Conservation (phyloP, 2,113 vertebrate species). For the Dasyurus viverrinus region DNA sequence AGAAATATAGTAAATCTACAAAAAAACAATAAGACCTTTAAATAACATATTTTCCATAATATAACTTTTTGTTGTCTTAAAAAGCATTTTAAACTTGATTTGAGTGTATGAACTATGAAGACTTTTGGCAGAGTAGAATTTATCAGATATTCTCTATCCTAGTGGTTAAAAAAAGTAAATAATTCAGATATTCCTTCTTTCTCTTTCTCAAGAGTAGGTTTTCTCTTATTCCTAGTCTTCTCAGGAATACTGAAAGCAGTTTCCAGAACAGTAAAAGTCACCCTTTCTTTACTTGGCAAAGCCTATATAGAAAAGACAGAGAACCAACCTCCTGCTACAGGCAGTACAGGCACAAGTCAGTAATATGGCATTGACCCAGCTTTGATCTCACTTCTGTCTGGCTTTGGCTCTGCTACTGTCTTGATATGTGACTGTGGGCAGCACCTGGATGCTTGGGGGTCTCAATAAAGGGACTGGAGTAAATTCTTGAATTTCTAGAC, state of each 20-base stretch:
- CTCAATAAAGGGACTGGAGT: not conserved
- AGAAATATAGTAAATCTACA: not conserved
- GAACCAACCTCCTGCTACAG: not conserved
- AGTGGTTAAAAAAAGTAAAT: not conserved
- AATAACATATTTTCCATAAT: not conserved
- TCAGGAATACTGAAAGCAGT: not conserved
- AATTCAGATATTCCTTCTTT: not conserved
- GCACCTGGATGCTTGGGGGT: not conserved
- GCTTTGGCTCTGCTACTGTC: not conserved
- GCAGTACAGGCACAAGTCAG: not conserved
- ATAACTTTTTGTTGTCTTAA: not conserved
- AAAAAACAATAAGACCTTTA: not conserved
- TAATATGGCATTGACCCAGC: not conserved
- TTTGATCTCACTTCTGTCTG: not conserved
- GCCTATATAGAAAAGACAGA: not conserved
- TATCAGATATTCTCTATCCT: not conserved
- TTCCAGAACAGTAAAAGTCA: not conserved
- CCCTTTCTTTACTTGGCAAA: not conserved
- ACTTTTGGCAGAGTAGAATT: not conserved
- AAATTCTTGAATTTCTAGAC: not conserved
- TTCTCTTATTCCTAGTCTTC: not conserved
- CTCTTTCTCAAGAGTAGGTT: not conserved
- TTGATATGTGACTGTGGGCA: not conserved
- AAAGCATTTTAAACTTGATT: not conserved
- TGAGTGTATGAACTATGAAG: not conserved